Evolutionary conservation across 2,888 invertebrate genomes (phyloP), one percentile per base, ranked within the genome.

Genomic region (Hydriomena furcata): DNA sequence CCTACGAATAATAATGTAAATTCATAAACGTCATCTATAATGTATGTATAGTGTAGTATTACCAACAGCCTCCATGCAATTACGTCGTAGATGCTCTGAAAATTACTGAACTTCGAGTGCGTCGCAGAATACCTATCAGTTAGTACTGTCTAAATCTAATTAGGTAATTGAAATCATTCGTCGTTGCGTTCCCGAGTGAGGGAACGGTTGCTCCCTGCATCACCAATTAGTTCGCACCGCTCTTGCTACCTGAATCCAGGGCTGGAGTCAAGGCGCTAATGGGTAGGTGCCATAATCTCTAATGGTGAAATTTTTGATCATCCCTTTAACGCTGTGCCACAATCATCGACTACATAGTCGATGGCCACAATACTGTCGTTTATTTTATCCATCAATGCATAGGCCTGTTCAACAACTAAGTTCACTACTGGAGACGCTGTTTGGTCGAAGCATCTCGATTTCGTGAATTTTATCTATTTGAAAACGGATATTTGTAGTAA

Each of bases 121-220:
- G 46, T 34, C 34, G 34, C 32, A 58, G 60, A 55, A 54, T 58
- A 55, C 48, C 44, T 41, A 23, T 23, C 23, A 58, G 49, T 31
- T 31, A 46, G 25, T 52, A 38, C 35, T 34, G 46, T 32, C 41
- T 73, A 72, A 74, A 78, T 79, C 70, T 79, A 82, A 83, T 80
- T 77, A 79, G 65, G 76, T 78, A 79, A 83, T 82, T 84, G 80
- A 78, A 82, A 82, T 80, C 74, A 78, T 75, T 72, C 70, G 68
- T 64, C 66, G 60, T 53, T 59, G 62, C 56, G 61, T 61, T 59
- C 52, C 52, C 46, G 51, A 58, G 56, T 55, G 45, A 49, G 59
- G 59, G 52, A 60, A 50, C 63, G 43, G 52, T 61, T 63, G 65
- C 65, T 59, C 60, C 61, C 65, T 71, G 75, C 73, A 72, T 72